phyloP scores from a whole-genome alignment of 2,113 vertebrate genomes.

The Alexandromys fortis region DNA sequence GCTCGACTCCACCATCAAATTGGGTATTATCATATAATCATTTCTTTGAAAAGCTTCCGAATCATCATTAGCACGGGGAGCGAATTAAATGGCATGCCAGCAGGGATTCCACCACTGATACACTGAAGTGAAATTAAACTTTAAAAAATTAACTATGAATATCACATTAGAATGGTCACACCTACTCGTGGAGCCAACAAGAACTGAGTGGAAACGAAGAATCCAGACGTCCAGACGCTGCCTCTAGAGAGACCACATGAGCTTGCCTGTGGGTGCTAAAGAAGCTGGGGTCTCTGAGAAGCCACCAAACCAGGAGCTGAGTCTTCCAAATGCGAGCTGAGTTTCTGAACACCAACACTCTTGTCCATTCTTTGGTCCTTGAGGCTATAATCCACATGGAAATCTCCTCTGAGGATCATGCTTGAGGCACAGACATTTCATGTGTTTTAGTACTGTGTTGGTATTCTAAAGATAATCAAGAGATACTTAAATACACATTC shows the following conservation, averaged over 20 bases:
- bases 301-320: background rate
- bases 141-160: constrained; percentile 39
- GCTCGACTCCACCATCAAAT: constrained; percentile 53
- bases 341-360: background rate
- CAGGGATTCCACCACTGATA: constrained; percentile 72
- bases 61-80: constrained; percentile 67
- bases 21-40: constrained; percentile 71
- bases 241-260: background rate
- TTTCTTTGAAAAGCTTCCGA: constrained; percentile 68
- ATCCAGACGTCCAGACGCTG: background rate
- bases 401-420: background rate
- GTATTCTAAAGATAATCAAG: background rate
- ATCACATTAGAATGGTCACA: constrained; percentile 51
- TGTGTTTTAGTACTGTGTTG: background rate
- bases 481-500: background rate
- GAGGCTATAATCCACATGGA: background rate
- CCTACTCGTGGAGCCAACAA: background rate
- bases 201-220: background rate
- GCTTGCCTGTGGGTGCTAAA: background rate
- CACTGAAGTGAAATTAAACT: constrained; percentile 73
- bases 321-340: background rate
- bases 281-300: background rate
- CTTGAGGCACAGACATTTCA: background rate
- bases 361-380: background rate
- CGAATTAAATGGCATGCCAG: constrained; percentile 73